Evolutionary conservation across 1,140 invertebrate species (phyloP).

Genomic region (Plutomurus gul): DNA sequence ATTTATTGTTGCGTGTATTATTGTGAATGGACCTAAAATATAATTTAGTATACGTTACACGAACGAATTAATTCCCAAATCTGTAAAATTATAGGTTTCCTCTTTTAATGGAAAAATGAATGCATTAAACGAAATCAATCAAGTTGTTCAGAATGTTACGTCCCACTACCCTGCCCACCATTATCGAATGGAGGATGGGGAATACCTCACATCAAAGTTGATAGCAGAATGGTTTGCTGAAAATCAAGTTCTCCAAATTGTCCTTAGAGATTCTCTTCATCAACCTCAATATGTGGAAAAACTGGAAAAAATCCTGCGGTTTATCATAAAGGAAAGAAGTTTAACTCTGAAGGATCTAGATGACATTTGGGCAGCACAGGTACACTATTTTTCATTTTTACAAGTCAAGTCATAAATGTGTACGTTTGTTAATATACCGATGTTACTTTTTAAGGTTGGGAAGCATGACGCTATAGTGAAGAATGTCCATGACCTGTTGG

Average conservation of each 20-base stretch:
- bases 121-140: slow-evolving; percentile 97
- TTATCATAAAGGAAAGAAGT: slow-evolving; percentile 93
- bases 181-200: slow-evolving; percentile 76
- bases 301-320: slow-evolving; percentile 94
- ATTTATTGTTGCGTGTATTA: too few species aligned
- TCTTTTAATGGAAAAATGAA: slow-evolving; percentile 99
- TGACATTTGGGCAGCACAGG: slow-evolving; percentile 92
- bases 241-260: slow-evolving; percentile 93
- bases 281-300: slow-evolving; percentile 98
- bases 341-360: slow-evolving; percentile 89
- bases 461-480: slow-evolving; percentile 96
- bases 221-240: slow-evolving; percentile 98
- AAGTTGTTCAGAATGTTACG: slow-evolving; percentile 85
- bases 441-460: slow-evolving; percentile 63
- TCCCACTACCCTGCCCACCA: slow-evolving; percentile 78
- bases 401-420: neutral
- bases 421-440: neutral
- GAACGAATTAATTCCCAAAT: neutral
- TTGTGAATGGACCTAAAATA: too few species aligned
- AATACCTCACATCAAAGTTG: slow-evolving; percentile 89
- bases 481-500: slow-evolving; percentile 94
- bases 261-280: slow-evolving; percentile 91
- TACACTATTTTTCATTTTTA: neutral
- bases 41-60: neutral
- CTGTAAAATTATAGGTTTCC: too few species aligned